phyloP scores from a whole-genome alignment of 1,140 invertebrate genomes.

The Sitophilus oryzae region DNA sequence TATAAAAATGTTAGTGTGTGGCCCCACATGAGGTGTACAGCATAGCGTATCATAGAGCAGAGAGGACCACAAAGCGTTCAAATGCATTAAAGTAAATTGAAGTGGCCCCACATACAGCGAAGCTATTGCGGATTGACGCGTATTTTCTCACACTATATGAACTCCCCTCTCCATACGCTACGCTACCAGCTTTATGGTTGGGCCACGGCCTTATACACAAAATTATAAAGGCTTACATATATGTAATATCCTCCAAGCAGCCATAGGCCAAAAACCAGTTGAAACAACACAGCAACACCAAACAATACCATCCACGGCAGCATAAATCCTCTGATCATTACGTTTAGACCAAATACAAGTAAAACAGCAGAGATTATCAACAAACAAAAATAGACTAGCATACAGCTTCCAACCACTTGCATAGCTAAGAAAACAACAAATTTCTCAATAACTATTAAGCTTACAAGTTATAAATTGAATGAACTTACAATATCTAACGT shows the following conservation, averaged over 20 bases:
- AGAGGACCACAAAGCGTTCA: too few species aligned
- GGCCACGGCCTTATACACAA: too few species aligned
- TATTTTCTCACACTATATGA: too few species aligned
- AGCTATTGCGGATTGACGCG: too few species aligned
- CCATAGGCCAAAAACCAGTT: constrained; percentile 76
- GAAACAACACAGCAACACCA: constrained; percentile 65
- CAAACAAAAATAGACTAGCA: constrained; percentile 65
- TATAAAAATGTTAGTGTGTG: neutral
- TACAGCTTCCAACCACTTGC: constrained; percentile 53
- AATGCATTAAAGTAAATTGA: too few species aligned
- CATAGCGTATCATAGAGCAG: too few species aligned
- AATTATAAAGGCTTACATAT: constrained; percentile 84
- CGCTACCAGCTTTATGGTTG: too few species aligned
- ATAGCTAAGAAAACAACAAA: constrained; percentile 21
- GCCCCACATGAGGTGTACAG: too few species aligned
- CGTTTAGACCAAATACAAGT: constrained; percentile 57
- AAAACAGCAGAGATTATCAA: constrained; percentile 60
- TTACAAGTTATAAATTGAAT: neutral
- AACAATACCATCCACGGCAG: constrained; percentile 74
- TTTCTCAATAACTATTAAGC: constrained; percentile 15
- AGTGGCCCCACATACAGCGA: too few species aligned
- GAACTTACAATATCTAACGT: constrained; percentile 71
- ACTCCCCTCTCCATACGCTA: too few species aligned
- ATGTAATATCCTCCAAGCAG: constrained; percentile 81
- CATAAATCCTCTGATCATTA: constrained; percentile 67